A percentile compares a stretch with the other conserved stretches of the same genome.
phyloP scores from a whole-genome alignment of 2,113 vertebrate species.

The Podarcis raffonei region DNA sequence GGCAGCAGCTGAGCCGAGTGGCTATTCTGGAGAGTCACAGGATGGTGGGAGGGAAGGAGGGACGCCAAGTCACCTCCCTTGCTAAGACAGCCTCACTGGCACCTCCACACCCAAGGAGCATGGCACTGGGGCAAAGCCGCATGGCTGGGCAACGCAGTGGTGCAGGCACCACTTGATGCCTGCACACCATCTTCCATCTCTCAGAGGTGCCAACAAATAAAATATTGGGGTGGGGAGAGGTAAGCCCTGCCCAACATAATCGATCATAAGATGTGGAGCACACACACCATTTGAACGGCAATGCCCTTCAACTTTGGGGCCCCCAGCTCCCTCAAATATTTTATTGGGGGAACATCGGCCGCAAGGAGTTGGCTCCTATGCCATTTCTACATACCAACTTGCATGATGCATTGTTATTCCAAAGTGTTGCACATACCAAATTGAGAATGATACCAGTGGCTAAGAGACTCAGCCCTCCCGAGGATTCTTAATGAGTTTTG shows the following conservation, averaged over 20 bases:
- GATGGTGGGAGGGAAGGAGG: background rate
- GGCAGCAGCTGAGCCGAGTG: constrained; percentile 8
- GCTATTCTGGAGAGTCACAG: constrained; percentile 13
- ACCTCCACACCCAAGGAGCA: background rate
- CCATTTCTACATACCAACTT: background rate
- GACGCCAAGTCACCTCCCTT: background rate
- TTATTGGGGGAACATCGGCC: no score
- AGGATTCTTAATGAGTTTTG: background rate
- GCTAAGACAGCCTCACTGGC: background rate
- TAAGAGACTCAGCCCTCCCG: background rate
- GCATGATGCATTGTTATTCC: background rate
- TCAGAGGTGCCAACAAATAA: background rate
- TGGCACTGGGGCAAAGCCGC: background rate
- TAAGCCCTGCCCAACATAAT: no score
- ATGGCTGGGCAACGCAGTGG: background rate
- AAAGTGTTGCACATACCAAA: background rate
- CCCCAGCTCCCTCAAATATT: background rate
- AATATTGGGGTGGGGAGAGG: no score
- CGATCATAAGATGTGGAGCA: no score
- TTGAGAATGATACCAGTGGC: no score
- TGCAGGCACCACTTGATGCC: background rate
- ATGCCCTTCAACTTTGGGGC: no score
- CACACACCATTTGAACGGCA: no score
- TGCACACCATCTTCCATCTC: background rate
- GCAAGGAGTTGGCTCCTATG: no score